A percentile compares a stretch with the other conserved stretches of the same genome.
phyloP scores from a whole-genome alignment of 2,113 vertebrate genomes.

The Azemiops feae region DNA sequence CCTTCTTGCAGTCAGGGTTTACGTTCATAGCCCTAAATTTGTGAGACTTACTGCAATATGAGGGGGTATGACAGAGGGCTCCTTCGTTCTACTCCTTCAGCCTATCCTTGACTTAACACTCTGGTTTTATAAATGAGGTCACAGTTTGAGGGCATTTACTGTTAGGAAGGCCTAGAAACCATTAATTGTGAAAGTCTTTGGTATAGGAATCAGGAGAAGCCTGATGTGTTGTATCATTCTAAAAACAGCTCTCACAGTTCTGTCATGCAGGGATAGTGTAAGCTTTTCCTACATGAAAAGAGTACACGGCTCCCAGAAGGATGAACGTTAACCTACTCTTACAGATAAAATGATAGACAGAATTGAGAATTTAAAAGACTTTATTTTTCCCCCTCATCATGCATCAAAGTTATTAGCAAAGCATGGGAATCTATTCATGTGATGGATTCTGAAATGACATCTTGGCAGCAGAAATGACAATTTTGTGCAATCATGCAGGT shows the following conservation, averaged over 20 bases:
- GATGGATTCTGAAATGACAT: background rate
- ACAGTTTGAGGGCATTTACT: background rate
- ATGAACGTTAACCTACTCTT: background rate
- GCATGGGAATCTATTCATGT: background rate
- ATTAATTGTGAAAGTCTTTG: background rate
- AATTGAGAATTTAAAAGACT: background rate
- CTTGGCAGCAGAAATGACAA: background rate
- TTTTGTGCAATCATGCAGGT: background rate
- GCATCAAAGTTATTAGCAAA: background rate
- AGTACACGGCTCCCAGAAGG: background rate
- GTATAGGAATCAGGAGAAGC: background rate
- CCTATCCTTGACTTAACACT: background rate
- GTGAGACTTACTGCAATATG: background rate
- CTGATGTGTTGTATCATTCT: background rate
- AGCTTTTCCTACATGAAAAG: background rate
- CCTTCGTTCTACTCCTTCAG: background rate
- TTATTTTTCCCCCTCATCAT: background rate
- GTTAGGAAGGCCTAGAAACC: background rate
- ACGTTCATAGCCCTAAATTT: background rate
- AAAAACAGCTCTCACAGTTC: background rate
- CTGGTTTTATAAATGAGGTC: background rate
- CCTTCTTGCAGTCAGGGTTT: background rate
- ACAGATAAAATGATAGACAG: background rate
- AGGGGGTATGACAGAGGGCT: background rate
- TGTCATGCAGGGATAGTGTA: background rate